Percentiles rank a stretch among this genome's conserved stretches.
Conservation (phyloP, 92 coral and sea anemone species). For the Phenganax stokvisi region DNA sequence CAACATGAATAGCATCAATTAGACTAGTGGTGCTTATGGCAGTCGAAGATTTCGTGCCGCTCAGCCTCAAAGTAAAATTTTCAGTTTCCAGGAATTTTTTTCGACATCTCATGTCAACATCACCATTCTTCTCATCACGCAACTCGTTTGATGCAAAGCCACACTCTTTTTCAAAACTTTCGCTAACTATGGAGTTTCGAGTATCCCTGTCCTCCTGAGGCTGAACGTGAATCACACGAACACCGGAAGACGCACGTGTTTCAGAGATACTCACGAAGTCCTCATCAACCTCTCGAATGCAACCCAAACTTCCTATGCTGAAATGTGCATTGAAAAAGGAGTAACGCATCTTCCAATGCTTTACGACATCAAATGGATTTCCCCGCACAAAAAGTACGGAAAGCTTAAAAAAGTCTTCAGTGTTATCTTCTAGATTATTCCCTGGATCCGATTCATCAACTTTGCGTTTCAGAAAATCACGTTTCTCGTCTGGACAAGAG, state of each 20-base stretch:
- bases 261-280: background rate
- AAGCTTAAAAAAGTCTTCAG: constrained; percentile 17
- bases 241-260: background rate
- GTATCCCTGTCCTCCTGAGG: background rate
- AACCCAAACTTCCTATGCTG: constrained; percentile 13
- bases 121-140: background rate
- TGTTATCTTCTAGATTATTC: too few relatives aligned
- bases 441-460: background rate
- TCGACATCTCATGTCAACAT: background rate
- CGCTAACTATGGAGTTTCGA: background rate
- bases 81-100: background rate
- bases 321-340: constrained; percentile 14
- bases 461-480: background rate
- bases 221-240: constrained; percentile 23
- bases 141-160: background rate
- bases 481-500: background rate
- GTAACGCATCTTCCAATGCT: constrained; percentile 30
- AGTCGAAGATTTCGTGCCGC: background rate
- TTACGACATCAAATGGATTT: constrained; percentile 17
- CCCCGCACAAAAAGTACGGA: constrained; percentile 22
- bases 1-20: background rate
- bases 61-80: background rate
- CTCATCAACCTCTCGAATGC: constrained; percentile 20
- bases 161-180: background rate
- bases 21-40: background rate